Evolutionary conservation across 2,888 invertebrate genomes (phyloP).

Genomic region (Coelinius sp.): DNA sequence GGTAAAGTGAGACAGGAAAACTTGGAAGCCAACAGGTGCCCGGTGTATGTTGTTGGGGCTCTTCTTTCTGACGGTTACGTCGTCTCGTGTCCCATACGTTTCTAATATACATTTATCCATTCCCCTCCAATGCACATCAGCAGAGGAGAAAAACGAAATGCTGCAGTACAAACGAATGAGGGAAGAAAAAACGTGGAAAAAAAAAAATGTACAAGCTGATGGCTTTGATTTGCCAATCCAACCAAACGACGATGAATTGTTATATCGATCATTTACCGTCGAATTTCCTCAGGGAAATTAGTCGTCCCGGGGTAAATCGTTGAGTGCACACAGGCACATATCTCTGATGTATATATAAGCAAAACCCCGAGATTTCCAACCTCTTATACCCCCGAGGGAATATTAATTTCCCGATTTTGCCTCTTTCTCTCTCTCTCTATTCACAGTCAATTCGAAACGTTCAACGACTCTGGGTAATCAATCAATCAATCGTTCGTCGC

Average conservation of each 20-base stretch:
- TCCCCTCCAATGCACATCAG: background rate
- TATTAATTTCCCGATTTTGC: conserved; percentile 36
- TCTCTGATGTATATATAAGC: conserved; percentile 14
- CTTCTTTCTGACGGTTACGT: conserved; percentile 8
- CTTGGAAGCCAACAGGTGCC: conserved; percentile 37
- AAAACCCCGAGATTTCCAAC: conserved; percentile 26
- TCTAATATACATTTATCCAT: background rate
- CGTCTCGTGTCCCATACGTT: background rate
- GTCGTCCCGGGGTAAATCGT: conserved; percentile 51
- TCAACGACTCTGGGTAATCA: conserved; percentile 25
- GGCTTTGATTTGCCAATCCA: background rate
- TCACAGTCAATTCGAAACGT: conserved; percentile 28
- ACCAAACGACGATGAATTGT: conserved; percentile 32
- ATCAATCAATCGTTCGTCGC: conserved; percentile 13
- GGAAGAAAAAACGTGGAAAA: background rate
- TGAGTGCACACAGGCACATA: conserved; percentile 20
- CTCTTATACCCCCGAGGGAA: conserved; percentile 28
- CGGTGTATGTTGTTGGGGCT: conserved; percentile 5
- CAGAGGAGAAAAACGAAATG: background rate
- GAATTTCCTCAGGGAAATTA: conserved; percentile 67
- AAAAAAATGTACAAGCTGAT: background rate
- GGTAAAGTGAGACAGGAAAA: conserved; percentile 12
- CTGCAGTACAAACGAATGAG: background rate
- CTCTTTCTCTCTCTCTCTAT: conserved; percentile 5
- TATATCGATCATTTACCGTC: conserved; percentile 54